Evolutionary conservation across 2,113 vertebrate genomes (phyloP), one percentile per base, ranked within the genome.

Genomic region (Barnardius zonarius): DNA sequence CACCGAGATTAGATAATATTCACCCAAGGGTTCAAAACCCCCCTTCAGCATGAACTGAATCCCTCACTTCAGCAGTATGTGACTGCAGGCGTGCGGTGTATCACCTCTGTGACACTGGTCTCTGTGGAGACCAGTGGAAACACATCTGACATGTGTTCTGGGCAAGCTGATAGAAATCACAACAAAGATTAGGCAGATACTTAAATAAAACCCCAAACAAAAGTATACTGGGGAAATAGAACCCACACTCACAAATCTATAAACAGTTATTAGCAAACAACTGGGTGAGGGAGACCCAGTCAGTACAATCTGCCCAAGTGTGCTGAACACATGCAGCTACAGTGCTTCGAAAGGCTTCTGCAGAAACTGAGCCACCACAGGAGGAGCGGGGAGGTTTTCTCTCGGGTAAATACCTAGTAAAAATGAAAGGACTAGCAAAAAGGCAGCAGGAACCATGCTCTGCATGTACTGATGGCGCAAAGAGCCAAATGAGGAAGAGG

Each of bases 61-160:
- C 44, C 39, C 33, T 51, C 64, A 11, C 11, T 74, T 66, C 35
- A 77, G 49, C 44, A 68, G 24, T 8, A 79, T 61, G 22, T 55
- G 54, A 74, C 76, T 8, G 18, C 35, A 14, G 27, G 61, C 0
- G 0, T 6, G 54, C 22, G 28, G 23, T 2, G 9, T 13, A 23
- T 39, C 48, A 31, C 16, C 70, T 16, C 67, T 82, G 35, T 1
- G 2, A 57, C 20, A 9, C 11, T 3, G 1, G n/a, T n/a, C n/a
- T n/a, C n/a, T n/a, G 49, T 2, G 6, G 44, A 55, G 13, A 62
- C 25, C 44, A 30, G 5, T 7, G 33, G 15, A 80, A 83, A 80
- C 35, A 69, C 4, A 37, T 33, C 3, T n/a, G 41, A 79, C 22
- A 70, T 8, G 11, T 33, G 10, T 41, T 49, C 70, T 1, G 1